Evolutionary conservation across 1,140 invertebrate species (phyloP), one percentile per base, ranked within the genome.

Genomic region (Antheraea mylitta): DNA sequence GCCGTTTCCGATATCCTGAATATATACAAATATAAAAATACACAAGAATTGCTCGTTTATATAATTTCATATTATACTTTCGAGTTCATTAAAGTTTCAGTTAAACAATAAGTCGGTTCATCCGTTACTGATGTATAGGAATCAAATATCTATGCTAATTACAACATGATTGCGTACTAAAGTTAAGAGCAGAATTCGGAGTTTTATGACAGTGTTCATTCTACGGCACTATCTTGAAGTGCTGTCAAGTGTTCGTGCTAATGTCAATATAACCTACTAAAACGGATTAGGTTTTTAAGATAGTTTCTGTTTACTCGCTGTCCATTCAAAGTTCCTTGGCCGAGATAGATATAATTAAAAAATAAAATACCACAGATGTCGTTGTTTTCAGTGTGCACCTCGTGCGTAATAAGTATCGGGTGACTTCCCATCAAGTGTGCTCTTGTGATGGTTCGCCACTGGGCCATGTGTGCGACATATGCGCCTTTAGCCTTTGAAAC

Each of bases 391-490:
- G 66, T 67, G 73, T 75, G 75, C 75, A 80, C 76, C 74, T 78
- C 73, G 70, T 45, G 68, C 18, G 73, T 67, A 53, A 48, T 74
- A 53, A 75, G 74, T 84, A 81, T 90, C 80, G 77, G 76, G 78
- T 89, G 73, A 83, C 85, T 82, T 81, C 73, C 83, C 78, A 79
- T 84, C 74, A 74, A 83, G 80, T 80, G 71, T 67, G 71, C 71
- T 77, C 72, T 76, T 76, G 64, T 73, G 70, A 63, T 53, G 45
- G 58, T 72, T 73, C 69, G 70, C 70, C 66, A 60, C 69, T 66
- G 75, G 68, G 77, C 85, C 89, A 91, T 91, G 85, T 91, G 89
- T 74, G 68, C 81, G 71, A 81, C 89, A 91, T 83, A 91, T 91
- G 89, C 78, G 75, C 72, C 68, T 86, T 78, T 73, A 78, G 70